Evolutionary conservation across 2,113 vertebrate genomes (phyloP).

Genomic region (Actenoides lindsayi): DNA sequence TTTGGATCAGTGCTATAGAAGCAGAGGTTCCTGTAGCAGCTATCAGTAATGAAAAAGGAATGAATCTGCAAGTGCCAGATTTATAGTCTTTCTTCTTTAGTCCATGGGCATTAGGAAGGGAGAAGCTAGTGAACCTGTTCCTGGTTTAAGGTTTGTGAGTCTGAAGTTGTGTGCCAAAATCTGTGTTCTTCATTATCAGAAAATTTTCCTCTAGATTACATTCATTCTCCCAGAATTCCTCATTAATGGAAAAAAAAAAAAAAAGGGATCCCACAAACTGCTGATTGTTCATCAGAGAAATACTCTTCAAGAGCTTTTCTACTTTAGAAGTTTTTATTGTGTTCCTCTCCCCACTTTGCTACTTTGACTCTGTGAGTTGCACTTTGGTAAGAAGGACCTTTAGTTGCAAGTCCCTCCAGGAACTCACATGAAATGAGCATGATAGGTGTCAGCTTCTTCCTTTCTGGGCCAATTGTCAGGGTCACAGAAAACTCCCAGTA

Average conservation of each 20-base stretch:
- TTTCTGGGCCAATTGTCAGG: slow-evolving; percentile 11
- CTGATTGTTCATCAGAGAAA: neutral
- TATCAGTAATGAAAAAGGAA: neutral
- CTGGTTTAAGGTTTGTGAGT: neutral
- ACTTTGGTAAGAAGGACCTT: slow-evolving; percentile 41
- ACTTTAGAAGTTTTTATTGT: neutral
- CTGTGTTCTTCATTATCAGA: neutral
- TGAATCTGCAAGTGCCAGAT: neutral
- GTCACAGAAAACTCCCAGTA: slow-evolving; percentile 17
- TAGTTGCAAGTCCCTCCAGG: slow-evolving; percentile 42
- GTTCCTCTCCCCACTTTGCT: neutral
- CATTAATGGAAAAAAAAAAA: neutral
- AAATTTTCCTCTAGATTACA: neutral
- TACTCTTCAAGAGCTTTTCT: neutral
- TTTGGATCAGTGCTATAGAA: neutral
- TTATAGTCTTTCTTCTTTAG: neutral
- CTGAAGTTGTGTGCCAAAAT: neutral
- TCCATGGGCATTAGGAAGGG: neutral
- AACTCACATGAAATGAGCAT: neutral
- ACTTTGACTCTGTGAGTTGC: neutral
- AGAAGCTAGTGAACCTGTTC: neutral
- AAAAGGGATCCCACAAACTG: neutral
- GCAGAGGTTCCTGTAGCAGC: neutral
- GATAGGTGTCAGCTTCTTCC: neutral
- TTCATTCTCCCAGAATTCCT: neutral